Conservation (phyloP, 2,797 vertebrate species). For the Chiloscyllium punctatum region DNA sequence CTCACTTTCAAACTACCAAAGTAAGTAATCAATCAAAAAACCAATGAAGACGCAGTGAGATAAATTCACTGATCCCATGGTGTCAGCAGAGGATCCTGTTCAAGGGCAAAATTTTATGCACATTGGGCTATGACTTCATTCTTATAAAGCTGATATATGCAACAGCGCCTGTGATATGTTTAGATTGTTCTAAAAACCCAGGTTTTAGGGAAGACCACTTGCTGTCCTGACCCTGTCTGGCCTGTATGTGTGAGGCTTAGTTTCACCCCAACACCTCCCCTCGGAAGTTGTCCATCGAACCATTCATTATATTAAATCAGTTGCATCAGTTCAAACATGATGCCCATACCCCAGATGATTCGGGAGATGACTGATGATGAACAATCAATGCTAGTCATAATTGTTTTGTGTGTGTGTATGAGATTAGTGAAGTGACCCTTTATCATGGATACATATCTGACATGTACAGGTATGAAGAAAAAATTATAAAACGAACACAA, state of each 20-base stretch:
- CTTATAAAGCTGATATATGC: neutral
- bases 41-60: neutral
- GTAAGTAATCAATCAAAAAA: neutral
- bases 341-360: neutral
- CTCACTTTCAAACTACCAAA: neutral
- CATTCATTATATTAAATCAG: neutral
- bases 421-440: neutral
- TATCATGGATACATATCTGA: neutral
- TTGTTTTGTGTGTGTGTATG: neutral
- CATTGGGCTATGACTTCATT: neutral
- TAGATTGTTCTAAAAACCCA: neutral
- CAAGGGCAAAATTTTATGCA: neutral
- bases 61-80: neutral
- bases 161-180: neutral
- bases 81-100: neutral
- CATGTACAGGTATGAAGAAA: neutral
- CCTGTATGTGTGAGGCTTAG: neutral
- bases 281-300: neutral
- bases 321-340: neutral
- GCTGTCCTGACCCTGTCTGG: neutral
- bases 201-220: neutral
- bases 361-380: neutral
- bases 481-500: neutral
- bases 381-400: neutral
- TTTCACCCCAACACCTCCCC: neutral